Percentiles rank a stretch among this genome's conserved stretches.
phyloP scores from a whole-genome alignment of 2,888 invertebrate genomes.

The Himalopsyche japonica region DNA sequence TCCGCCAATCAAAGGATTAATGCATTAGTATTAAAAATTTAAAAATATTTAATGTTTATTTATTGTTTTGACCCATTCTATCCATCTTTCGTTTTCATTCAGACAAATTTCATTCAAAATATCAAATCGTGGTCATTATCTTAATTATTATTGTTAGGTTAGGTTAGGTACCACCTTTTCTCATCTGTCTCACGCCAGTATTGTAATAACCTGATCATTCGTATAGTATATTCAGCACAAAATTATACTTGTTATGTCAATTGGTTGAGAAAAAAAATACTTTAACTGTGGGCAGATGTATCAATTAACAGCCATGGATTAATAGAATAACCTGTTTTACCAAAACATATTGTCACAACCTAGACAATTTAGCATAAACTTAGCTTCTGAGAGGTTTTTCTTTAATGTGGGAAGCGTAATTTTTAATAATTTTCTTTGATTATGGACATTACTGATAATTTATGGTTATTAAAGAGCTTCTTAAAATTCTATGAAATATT shows the following conservation, averaged over 20 bases:
- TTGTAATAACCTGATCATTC: neutral
- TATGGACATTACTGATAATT: neutral
- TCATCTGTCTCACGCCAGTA: neutral
- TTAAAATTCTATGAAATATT: neutral
- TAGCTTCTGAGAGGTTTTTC: neutral
- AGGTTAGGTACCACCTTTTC: neutral
- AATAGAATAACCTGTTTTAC: neutral
- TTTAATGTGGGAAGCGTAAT: neutral
- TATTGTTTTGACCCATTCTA: too few relatives aligned
- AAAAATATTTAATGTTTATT: too few relatives aligned
- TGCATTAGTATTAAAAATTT: too few relatives aligned
- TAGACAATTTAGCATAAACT: neutral
- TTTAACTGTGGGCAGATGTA: neutral
- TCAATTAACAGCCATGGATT: neutral
- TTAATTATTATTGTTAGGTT: neutral
- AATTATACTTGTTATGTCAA: neutral
- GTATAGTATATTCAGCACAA: neutral
- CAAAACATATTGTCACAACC: neutral
- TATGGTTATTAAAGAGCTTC: neutral
- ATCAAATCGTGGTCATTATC: neutral
- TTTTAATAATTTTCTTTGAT: neutral
- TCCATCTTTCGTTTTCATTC: neutral
- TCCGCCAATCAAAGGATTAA: too few relatives aligned
- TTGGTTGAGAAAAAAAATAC: neutral
- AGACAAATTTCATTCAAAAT: neutral